phyloP scores from a whole-genome alignment of 1,140 invertebrate species.

The Stegodyphus mimosarum region DNA sequence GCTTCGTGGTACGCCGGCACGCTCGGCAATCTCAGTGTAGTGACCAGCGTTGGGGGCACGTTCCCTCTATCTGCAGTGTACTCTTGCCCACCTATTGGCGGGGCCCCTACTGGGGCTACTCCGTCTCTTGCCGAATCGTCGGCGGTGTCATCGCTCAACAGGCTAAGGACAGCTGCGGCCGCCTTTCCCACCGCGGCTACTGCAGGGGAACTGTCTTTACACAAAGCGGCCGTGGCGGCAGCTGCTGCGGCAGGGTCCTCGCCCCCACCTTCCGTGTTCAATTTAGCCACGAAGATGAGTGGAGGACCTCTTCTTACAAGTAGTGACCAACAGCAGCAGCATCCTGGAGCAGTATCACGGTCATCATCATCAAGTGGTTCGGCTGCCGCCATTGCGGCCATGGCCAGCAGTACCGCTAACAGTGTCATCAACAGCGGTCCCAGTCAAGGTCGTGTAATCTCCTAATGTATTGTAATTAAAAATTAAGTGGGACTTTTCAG shows the following conservation, averaged over 20 bases:
- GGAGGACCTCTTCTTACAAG: neutral
- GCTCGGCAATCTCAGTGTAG: conserved; percentile 33
- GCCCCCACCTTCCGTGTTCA: conserved; percentile 46
- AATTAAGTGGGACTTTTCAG: neutral
- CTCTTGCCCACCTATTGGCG: conserved; percentile 57
- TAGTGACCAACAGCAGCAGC: neutral
- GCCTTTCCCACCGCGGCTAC: conserved; percentile 60
- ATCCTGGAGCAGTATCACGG: neutral
- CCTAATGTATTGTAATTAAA: conserved; percentile 17
- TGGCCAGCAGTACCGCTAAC: conserved; percentile 33
- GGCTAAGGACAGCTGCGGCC: conserved; percentile 62
- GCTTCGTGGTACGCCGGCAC: conserved; percentile 51
- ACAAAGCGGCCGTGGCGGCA: conserved; percentile 31
- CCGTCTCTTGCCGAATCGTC: conserved; percentile 53
- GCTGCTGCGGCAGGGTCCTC: conserved; percentile 31
- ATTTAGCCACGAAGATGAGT: conserved; percentile 14
- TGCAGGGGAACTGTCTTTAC: conserved; percentile 33
- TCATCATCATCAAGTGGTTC: conserved; percentile 25
- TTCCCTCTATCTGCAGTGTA: conserved; percentile 60
- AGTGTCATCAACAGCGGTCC: conserved; percentile 43
- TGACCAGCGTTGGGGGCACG: conserved; percentile 34
- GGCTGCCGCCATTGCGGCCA: conserved; percentile 48
- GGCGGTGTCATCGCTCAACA: conserved; percentile 60
- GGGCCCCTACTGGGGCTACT: neutral
- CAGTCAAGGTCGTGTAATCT: conserved; percentile 38